These are phyloP conservation scores for Tachuris rubrigastra DNA, from an alignment of 2,113 vertebrate species.

Conservation along the genomic window DNA sequence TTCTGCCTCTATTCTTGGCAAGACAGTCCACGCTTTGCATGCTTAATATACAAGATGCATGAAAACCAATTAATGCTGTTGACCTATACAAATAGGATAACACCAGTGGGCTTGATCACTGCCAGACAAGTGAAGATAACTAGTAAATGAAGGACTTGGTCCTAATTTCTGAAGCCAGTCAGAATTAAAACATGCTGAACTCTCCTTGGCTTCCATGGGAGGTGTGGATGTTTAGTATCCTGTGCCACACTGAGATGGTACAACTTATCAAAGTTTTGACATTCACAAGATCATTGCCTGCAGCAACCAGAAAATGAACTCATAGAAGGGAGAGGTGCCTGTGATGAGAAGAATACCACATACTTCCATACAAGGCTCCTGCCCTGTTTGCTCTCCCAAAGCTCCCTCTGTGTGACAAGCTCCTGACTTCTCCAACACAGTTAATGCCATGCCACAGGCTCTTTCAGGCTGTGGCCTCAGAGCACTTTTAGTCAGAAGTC, in stretches of 20 bases:
- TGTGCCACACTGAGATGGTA: neutral
- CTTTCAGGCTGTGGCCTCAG: neutral
- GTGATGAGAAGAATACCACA: neutral
- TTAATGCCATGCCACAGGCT: neutral
- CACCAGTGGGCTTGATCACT: neutral
- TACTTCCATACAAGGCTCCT: neutral
- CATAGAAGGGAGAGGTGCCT: neutral
- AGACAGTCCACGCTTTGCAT: neutral
- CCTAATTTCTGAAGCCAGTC: slow-evolving; percentile 12
- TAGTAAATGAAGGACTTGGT: neutral
- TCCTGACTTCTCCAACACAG: neutral
- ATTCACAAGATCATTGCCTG: neutral
- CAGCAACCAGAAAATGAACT: neutral
- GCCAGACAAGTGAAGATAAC: neutral
- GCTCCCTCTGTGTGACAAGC: neutral
- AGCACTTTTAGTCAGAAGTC: neutral
- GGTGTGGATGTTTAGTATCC: neutral
- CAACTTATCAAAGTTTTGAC: neutral
- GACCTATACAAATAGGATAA: slow-evolving; percentile 36
- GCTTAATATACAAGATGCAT: neutral
- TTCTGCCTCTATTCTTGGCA: slow-evolving; percentile 44
- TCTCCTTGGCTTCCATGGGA: neutral
- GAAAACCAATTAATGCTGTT: slow-evolving; percentile 32
- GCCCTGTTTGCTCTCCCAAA: neutral
- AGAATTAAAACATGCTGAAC: neutral